Conservation (phyloP, 2,797 vertebrate species). For the Gymnothorax javanicus region DNA sequence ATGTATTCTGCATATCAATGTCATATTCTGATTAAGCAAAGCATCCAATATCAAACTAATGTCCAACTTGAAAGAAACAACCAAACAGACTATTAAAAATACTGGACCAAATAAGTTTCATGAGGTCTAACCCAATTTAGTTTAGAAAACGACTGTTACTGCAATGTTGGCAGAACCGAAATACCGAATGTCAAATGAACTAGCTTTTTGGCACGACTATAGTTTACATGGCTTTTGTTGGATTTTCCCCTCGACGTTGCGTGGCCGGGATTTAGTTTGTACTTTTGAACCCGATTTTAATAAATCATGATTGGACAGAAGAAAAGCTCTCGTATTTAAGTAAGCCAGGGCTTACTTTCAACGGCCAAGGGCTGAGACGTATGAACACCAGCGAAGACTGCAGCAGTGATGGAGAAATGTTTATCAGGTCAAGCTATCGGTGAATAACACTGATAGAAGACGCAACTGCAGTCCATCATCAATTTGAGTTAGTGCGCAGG, state of each 20-base stretch:
- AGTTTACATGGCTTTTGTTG: conserved; percentile 10
- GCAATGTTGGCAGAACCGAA: background rate
- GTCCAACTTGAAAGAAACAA: background rate
- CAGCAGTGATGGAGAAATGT: background rate
- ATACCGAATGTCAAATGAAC: background rate
- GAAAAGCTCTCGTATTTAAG: background rate
- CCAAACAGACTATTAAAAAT: no score
- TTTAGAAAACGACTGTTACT: background rate
- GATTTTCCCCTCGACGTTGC: background rate
- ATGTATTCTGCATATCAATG: background rate
- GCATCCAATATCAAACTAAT: background rate
- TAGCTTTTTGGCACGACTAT: background rate
- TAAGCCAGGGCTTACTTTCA: no score
- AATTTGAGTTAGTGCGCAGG: no score
- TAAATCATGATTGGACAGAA: background rate
- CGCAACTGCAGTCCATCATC: background rate
- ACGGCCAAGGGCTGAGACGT: background rate
- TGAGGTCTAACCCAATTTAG: background rate
- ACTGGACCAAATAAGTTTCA: background rate
- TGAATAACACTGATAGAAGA: background rate
- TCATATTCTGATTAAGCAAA: background rate
- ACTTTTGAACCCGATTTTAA: background rate
- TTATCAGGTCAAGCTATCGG: background rate
- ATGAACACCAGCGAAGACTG: no score
- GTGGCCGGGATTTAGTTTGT: background rate